Evolutionary conservation across 2,113 vertebrate species (phyloP), one percentile per base, ranked within the genome.

Genomic region (Noctilio leporinus): DNA sequence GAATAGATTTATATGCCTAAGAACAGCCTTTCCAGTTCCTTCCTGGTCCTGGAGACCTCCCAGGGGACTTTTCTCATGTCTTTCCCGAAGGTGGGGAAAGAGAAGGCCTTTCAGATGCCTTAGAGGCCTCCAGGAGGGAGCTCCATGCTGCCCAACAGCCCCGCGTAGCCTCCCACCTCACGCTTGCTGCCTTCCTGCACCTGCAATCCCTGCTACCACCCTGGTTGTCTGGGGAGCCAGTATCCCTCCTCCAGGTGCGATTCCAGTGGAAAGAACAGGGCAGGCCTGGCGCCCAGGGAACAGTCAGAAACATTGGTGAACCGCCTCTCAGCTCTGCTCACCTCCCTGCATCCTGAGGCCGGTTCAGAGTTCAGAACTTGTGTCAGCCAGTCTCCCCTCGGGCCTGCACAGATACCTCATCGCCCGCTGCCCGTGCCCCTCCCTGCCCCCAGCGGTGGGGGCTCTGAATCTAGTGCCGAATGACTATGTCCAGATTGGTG

Each of bases 401-500:
- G 96, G 96, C 92, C 94, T 80, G 86, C 97, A 96, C 96, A 96
- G 96, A 97, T 97, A 97, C 97, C 97, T 97, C 97, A 97, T 94
- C 8, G 62, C 87, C 91, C 0, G 0, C 64, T 1, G 7, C 75
- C 67, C 95, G 35, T 5, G 49, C 86, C 57, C 86, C 22, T 70
- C 51, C 72, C 64, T 0, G 43, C 14, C 64, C 95, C 93, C 77
- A 22, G 38, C 28, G 67, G 30, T 75, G 95, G 94, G 96, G 94
- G 86, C 55, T 90, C 76, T 17, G 86, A 95, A 93, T 91, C 94
- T 95, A 95, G 97, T 97, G 97, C 97, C 96, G 96, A 96, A 97
- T 96, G 95, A 97, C 97, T 87, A 96, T 92, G 97, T 97, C 97
- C 96, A 96, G 97, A 97, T 94, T 96, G 97, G 97, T 97, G 96